Percentiles rank a stretch among this genome's conserved stretches.
Conservation (phyloP, 2,113 vertebrate species). For the Austrofundulus limnaeus region DNA sequence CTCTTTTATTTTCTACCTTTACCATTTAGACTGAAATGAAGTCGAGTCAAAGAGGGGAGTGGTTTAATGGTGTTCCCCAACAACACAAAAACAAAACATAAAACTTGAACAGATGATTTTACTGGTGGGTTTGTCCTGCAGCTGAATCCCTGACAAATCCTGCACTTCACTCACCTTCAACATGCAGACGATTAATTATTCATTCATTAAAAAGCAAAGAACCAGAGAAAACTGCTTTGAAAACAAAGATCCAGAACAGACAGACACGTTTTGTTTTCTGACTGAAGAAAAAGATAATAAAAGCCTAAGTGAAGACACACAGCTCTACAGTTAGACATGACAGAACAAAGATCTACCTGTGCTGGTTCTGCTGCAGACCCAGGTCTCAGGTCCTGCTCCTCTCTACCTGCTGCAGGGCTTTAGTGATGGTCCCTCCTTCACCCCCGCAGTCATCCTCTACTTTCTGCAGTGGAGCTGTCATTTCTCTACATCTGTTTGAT, state of each 20-base stretch:
- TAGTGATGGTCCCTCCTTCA: constrained; percentile 14
- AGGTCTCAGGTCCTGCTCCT: constrained; percentile 22
- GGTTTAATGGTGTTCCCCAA: constrained; percentile 28
- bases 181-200: constrained; percentile 30
- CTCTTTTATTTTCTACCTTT: constrained; percentile 1
- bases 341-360: constrained; percentile 34
- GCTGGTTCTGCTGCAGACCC: constrained; percentile 19
- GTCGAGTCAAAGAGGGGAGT: constrained; percentile 35
- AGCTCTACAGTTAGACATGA: constrained; percentile 23
- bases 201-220: constrained; percentile 40
- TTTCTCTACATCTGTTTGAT: constrained; percentile 27
- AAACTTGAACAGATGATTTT: constrained; percentile 26
- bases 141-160: constrained; percentile 16
- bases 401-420: constrained; percentile 7
- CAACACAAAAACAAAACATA: no score
- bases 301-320: no score
- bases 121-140: constrained; percentile 22
- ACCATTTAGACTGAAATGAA: constrained; percentile 17
- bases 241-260: not conserved
- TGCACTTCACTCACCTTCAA: constrained; percentile 24
- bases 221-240: constrained; percentile 38
- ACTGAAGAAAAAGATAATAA: no score
- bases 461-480: constrained; percentile 46
- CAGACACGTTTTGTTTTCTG: constrained; percentile 1
- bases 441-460: constrained; percentile 59